A percentile compares a stretch with the other conserved stretches of the same genome.
phyloP scores from a whole-genome alignment of 1,140 invertebrate species.

The Vanessa atalanta region DNA sequence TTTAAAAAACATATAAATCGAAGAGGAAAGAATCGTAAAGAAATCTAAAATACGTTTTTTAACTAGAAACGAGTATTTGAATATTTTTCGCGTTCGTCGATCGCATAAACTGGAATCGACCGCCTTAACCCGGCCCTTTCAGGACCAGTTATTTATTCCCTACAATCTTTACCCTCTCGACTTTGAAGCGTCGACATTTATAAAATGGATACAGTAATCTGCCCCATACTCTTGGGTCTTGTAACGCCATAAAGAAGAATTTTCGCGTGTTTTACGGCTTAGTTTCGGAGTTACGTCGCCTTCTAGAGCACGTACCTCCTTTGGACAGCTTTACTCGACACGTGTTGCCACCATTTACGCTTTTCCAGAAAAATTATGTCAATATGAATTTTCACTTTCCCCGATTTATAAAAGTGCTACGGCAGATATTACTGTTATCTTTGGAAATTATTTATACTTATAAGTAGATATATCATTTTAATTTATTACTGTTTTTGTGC shows the following conservation, averaged over 20 bases:
- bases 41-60: neutral
- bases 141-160: slow-evolving; percentile 32
- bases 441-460: no score
- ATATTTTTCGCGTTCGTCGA: slow-evolving; percentile 34
- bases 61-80: slow-evolving; percentile 26
- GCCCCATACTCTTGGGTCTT: slow-evolving; percentile 40
- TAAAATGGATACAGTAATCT: slow-evolving; percentile 43
- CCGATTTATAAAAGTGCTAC: neutral
- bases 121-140: slow-evolving; percentile 28
- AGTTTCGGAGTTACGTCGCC: slow-evolving; percentile 41
- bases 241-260: slow-evolving; percentile 49
- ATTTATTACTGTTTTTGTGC: no score
- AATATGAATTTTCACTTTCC: slow-evolving; percentile 1
- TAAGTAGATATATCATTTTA: no score
- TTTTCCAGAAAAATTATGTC: slow-evolving; percentile 9
- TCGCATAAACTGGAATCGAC: slow-evolving; percentile 36
- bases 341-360: slow-evolving; percentile 33
- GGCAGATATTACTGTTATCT: neutral
- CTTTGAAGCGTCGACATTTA: slow-evolving; percentile 44
- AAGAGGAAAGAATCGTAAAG: neutral
- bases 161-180: slow-evolving; percentile 41
- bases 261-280: slow-evolving; percentile 52
- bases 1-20: no score
- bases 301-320: slow-evolving; percentile 26
- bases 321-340: slow-evolving; percentile 36